Evolutionary conservation across 2,888 invertebrate species (phyloP).

Genomic region (Dione vanillae): DNA sequence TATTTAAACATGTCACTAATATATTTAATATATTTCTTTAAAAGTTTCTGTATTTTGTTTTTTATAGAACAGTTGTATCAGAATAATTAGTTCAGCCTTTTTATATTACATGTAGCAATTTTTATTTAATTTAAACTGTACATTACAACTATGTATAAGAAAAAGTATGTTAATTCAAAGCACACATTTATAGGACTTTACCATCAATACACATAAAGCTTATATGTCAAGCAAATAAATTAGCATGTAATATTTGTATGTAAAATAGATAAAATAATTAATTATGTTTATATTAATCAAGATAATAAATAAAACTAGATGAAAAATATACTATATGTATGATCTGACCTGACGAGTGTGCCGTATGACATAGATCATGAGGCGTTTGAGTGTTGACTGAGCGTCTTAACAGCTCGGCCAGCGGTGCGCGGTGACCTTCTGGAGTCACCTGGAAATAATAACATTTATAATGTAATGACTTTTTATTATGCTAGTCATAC

Average conservation of each 20-base stretch:
- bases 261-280: neutral
- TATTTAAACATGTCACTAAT: constrained; percentile 24
- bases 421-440: constrained; percentile 93
- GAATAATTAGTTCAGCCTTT: no score
- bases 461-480: neutral
- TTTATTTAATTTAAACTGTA: no score
- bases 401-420: constrained; percentile 90
- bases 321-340: constrained; percentile 46
- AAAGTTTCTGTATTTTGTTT: neutral
- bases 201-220: constrained; percentile 4
- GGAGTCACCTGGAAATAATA: constrained; percentile 86
- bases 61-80: neutral
- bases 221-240: neutral
- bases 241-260: constrained; percentile 1
- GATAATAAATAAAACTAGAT: neutral
- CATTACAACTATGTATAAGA: no score
- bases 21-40: neutral
- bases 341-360: constrained; percentile 90
- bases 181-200: constrained; percentile 1
- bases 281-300: constrained; percentile 1
- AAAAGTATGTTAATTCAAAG: neutral
- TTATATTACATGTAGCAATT: no score
- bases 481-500: neutral
- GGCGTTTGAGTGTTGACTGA: constrained; percentile 95
- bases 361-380: constrained; percentile 87